Evolutionary conservation across 2,113 vertebrate genomes (phyloP).

Genomic region (Labeo rohita): DNA sequence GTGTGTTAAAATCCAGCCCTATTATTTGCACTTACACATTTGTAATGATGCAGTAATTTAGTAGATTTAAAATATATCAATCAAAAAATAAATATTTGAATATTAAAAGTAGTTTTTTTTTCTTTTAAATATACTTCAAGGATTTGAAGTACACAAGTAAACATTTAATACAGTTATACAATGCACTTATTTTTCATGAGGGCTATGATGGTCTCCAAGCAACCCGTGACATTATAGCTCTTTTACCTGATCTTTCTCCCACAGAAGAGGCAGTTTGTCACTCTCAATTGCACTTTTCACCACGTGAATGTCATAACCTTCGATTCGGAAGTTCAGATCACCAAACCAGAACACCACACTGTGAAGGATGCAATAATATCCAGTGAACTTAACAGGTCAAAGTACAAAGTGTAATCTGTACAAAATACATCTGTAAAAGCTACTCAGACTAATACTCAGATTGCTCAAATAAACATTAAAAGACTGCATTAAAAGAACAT

Average conservation of each 20-base stretch:
- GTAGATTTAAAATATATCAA: too few relatives aligned
- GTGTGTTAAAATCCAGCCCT: too few relatives aligned
- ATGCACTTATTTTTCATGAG: background rate
- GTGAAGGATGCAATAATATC: slow-evolving; percentile 43
- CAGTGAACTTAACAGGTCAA: background rate
- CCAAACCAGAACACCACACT: slow-evolving; percentile 99
- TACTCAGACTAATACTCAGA: background rate
- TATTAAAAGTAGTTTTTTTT: too few relatives aligned
- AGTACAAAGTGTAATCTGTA: background rate
- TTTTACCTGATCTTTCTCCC: slow-evolving; percentile 97
- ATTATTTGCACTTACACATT: too few relatives aligned
- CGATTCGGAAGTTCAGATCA: slow-evolving; percentile 97
- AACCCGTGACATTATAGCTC: background rate
- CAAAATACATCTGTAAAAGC: background rate
- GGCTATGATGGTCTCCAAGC: background rate
- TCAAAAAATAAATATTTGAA: too few relatives aligned
- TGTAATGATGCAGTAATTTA: too few relatives aligned
- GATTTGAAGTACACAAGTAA: background rate
- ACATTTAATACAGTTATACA: background rate
- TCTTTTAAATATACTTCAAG: too few relatives aligned
- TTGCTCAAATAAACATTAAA: background rate
- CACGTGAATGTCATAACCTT: slow-evolving; percentile 93
- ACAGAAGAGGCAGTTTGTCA: slow-evolving; percentile 89
- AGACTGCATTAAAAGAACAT: background rate
- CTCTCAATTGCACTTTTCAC: slow-evolving; percentile 95